Conservation (phyloP, 2,113 vertebrate species). For the Plectropomus leopardus region DNA sequence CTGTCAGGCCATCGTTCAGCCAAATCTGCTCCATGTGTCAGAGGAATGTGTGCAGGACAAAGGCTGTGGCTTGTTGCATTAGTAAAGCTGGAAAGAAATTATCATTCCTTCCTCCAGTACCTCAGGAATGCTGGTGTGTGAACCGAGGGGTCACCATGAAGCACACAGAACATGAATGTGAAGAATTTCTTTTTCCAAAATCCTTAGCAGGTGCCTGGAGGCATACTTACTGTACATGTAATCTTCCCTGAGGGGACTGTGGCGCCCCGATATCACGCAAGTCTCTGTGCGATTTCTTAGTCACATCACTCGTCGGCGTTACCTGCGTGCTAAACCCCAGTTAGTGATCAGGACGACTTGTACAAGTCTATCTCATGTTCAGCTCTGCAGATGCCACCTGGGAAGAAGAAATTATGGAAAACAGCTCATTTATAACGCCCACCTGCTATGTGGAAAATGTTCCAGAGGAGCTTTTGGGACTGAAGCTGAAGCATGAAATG, state of each 20-base stretch:
- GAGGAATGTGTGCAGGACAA: constrained; percentile 56
- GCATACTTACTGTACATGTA: constrained; percentile 54
- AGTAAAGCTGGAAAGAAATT: constrained; percentile 59
- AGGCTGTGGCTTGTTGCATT: constrained; percentile 54
- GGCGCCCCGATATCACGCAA: constrained; percentile 46
- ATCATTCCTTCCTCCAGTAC: constrained; percentile 41
- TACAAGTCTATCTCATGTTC: constrained; percentile 11
- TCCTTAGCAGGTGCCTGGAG: constrained; percentile 72
- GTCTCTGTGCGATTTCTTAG: constrained; percentile 16
- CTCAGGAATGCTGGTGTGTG: constrained; percentile 74
- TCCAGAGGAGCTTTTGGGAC: background rate
- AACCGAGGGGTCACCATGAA: constrained; percentile 60
- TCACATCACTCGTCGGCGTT: constrained; percentile 6
- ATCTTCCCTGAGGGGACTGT: constrained; percentile 47
- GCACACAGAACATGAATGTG: constrained; percentile 51
- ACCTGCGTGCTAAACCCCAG: constrained; percentile 22
- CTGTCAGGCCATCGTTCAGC: constrained; percentile 49
- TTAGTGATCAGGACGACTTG: background rate
- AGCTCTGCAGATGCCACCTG: constrained; percentile 16
- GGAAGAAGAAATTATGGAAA: constrained; percentile 32
- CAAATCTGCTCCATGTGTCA: constrained; percentile 67
- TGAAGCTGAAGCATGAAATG: constrained; percentile 19
- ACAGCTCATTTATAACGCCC: background rate
- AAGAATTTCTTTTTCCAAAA: constrained; percentile 70
- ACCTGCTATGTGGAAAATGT: constrained; percentile 12